These are phyloP conservation scores for Thryonomys swinderianus DNA, from an alignment of 2,113 vertebrate genomes.

Conservation along the genomic window DNA sequence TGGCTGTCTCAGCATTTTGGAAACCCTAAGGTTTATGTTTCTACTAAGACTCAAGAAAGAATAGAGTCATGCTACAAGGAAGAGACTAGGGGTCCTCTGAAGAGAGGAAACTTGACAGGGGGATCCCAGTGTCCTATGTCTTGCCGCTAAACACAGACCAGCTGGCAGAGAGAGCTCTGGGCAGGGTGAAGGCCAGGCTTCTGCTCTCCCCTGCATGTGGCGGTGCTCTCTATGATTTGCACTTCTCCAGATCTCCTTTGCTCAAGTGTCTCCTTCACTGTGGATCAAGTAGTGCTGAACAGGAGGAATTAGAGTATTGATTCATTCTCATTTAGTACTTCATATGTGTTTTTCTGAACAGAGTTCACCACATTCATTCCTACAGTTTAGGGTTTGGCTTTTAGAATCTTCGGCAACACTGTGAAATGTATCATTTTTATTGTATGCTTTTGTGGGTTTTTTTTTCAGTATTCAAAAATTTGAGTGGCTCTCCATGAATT, in stretches of 20 bases:
- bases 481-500: background rate
- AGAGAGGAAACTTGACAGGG: background rate
- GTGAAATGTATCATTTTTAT: slow-evolving; percentile 15
- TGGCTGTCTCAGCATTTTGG: slow-evolving; percentile 7
- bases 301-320: background rate
- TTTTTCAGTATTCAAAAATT: slow-evolving; percentile 19
- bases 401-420: background rate
- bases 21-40: background rate
- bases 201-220: background rate
- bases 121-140: background rate
- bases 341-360: background rate
- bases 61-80: background rate
- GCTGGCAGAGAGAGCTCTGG: background rate
- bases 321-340: background rate
- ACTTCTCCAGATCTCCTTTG: background rate
- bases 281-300: background rate
- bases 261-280: background rate
- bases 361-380: background rate
- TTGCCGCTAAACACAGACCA: background rate
- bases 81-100: background rate
- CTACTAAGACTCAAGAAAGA: background rate
- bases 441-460: background rate
- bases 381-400: background rate
- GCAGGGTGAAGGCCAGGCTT: background rate
- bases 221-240: background rate